Percentiles rank a stretch among this genome's conserved stretches.
phyloP scores from a whole-genome alignment of 1,140 invertebrate species.

The Philopotamus ludificatus region DNA sequence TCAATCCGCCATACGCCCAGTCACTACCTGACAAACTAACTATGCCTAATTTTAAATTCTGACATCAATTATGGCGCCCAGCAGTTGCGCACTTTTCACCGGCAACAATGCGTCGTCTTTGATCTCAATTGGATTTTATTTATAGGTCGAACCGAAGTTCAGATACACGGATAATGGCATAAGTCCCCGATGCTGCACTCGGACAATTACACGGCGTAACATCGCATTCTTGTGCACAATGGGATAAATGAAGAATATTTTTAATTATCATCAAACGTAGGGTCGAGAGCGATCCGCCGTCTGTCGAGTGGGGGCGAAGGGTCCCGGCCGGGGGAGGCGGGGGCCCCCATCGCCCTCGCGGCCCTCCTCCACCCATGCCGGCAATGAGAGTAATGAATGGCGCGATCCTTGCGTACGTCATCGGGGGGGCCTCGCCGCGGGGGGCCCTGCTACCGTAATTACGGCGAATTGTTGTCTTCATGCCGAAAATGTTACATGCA shows the following conservation, averaged over 20 bases:
- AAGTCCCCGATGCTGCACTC: too few relatives aligned
- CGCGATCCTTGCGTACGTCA: conserved; percentile 29
- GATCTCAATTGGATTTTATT: not conserved
- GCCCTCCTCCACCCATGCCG: not conserved
- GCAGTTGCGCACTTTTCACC: not conserved
- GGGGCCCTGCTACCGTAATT: conserved; percentile 4
- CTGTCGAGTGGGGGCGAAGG: not conserved
- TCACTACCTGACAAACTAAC: not conserved
- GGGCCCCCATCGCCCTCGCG: not conserved
- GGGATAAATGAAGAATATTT: conserved; percentile 21
- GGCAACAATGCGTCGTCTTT: too few relatives aligned
- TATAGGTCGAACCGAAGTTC: too few relatives aligned
- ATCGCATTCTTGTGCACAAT: not conserved
- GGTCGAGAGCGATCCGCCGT: conserved; percentile 5
- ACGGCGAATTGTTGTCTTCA: conserved; percentile 24
- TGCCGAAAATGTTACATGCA: conserved; percentile 9
- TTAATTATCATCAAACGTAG: conserved; percentile 19
- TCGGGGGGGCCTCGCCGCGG: conserved; percentile 6
- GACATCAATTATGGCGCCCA: not conserved
- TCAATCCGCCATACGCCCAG: not conserved
- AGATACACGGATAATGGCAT: too few relatives aligned
- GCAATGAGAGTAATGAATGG: conserved; percentile 31
- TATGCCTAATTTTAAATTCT: not conserved
- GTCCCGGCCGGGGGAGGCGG: not conserved
- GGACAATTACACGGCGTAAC: too few relatives aligned